Percentiles rank a stretch among this genome's conserved stretches.
phyloP scores from a whole-genome alignment of 1,140 invertebrate genomes.

The Belonocnema kinseyi region DNA sequence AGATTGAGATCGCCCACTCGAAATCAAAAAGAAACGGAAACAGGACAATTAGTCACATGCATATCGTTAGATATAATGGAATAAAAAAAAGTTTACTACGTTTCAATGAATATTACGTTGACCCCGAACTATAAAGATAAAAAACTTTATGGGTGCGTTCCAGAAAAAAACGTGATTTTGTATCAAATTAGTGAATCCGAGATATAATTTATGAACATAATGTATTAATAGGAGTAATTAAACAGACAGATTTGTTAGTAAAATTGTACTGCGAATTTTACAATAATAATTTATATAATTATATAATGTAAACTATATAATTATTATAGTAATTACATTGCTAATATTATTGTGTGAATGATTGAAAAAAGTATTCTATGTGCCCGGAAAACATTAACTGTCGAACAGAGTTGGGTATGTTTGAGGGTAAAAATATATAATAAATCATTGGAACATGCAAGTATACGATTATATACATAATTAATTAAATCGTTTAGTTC shows the following conservation, averaged over 20 bases:
- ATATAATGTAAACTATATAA: not conserved
- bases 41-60: too few relatives aligned
- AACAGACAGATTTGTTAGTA: too few relatives aligned
- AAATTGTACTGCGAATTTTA: not conserved
- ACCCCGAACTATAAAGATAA: not conserved
- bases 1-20: not conserved
- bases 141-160: not conserved
- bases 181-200: not conserved
- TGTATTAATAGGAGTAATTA: too few relatives aligned
- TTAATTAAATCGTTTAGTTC: too few relatives aligned
- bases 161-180: not conserved
- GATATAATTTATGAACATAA: too few relatives aligned
- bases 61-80: too few relatives aligned
- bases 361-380: not conserved
- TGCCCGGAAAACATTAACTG: not conserved
- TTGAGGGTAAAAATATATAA: too few relatives aligned
- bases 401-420: not conserved
- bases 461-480: too few relatives aligned
- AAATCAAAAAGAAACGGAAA: not conserved
- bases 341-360: not conserved
- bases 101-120: not conserved
- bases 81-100: not conserved
- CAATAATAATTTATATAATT: not conserved
- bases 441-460: too few relatives aligned
- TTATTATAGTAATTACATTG: not conserved